These are phyloP conservation scores for Sanderia malayensis DNA, from an alignment of 30 jellyfish, hydroid and myxozoan genomes.

Conservation along the genomic window DNA sequence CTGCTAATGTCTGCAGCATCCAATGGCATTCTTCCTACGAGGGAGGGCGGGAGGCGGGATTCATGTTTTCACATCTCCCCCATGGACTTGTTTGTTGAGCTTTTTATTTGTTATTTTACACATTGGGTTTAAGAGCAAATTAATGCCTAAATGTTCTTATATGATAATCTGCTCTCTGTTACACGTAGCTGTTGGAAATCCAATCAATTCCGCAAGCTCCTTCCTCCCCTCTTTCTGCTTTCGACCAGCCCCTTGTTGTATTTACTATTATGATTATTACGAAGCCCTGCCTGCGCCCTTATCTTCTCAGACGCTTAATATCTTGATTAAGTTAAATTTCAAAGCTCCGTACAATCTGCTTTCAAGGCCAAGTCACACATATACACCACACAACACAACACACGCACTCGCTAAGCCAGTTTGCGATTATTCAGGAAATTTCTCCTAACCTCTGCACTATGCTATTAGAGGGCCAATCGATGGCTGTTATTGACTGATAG, in stretches of 20 bases:
- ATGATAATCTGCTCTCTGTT: not conserved
- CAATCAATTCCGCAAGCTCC: not conserved
- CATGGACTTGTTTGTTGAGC: not conserved
- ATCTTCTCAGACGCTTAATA: conserved; percentile 52
- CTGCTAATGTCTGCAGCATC: no score
- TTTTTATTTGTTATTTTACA: not conserved
- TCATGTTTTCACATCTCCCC: not conserved
- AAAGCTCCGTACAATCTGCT: conserved; percentile 11
- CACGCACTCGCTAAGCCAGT: conserved; percentile 22
- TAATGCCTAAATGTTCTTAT: not conserved
- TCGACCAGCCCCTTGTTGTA: no score
- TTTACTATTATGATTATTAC: no score
- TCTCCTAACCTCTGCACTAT: not conserved
- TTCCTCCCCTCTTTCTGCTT: not conserved
- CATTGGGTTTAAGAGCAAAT: not conserved
- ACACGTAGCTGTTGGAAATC: not conserved
- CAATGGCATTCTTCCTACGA: no score
- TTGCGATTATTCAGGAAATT: not conserved
- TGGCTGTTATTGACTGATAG: conserved; percentile 36
- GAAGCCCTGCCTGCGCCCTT: not conserved
- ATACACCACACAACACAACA: no score
- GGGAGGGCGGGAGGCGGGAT: not conserved
- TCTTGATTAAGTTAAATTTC: conserved; percentile 30
- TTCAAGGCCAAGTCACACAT: conserved; percentile 30
- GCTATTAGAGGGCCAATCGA: not conserved